Conservation (phyloP, 2,113 vertebrate genomes). For the Gorsachius goisagi region DNA sequence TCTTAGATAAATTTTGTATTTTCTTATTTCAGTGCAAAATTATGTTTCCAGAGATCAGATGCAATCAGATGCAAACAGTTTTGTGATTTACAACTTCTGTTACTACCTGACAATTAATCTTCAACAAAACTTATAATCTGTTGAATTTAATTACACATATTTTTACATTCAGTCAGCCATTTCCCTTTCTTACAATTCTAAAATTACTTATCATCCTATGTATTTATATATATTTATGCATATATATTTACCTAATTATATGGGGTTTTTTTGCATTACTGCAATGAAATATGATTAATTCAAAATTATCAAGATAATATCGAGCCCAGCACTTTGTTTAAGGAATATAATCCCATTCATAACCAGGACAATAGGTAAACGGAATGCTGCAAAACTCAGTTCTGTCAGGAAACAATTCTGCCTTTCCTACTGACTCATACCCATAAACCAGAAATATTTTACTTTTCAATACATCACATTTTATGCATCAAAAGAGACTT, state of each 20-base stretch:
- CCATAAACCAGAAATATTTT: not conserved
- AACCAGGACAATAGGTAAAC: not conserved
- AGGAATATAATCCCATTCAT: not conserved
- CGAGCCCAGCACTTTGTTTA: not conserved
- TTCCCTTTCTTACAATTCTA: not conserved
- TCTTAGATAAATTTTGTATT: not conserved
- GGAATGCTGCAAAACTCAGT: not conserved
- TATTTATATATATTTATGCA: not conserved
- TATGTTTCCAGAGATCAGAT: not conserved
- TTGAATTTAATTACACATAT: not conserved
- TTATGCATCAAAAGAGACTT: not conserved
- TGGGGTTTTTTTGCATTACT: not conserved
- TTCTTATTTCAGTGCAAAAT: not conserved
- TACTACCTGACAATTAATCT: not conserved
- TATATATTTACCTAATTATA: not conserved
- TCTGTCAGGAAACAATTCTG: not conserved
- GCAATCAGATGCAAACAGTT: not conserved
- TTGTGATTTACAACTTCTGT: not conserved
- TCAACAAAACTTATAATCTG: not conserved
- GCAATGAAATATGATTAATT: not conserved
- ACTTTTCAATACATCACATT: not conserved
- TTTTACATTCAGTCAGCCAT: not conserved
- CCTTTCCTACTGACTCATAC: not conserved
- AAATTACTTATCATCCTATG: not conserved
- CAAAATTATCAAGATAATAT: not conserved